phyloP scores from a whole-genome alignment of 2,888 invertebrate species.

The Dynastes hyllus region DNA sequence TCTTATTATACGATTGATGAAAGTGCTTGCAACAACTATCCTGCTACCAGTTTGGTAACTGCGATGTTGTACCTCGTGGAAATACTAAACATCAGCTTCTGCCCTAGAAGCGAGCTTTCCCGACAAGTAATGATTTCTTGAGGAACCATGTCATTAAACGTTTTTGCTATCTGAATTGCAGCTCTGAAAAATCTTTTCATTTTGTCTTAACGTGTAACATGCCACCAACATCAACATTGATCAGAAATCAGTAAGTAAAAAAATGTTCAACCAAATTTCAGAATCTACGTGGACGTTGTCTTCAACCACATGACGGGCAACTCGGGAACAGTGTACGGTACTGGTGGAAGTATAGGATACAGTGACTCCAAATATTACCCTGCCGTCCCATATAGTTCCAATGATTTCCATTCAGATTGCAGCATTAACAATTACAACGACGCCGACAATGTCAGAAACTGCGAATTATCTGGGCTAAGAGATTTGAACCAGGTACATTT shows the following conservation, averaged over 20 bases:
- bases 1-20: too few relatives aligned
- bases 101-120: too few relatives aligned
- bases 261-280: slow-evolving; percentile 58
- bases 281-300: slow-evolving; percentile 90
- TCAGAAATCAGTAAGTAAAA: background rate
- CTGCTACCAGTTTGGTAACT: too few relatives aligned
- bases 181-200: too few relatives aligned
- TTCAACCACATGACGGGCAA: slow-evolving; percentile 89
- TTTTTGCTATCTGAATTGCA: too few relatives aligned
- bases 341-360: slow-evolving; percentile 75
- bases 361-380: slow-evolving; percentile 70
- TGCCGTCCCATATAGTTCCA: slow-evolving; percentile 77
- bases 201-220: too few relatives aligned
- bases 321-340: slow-evolving; percentile 73
- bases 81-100: too few relatives aligned
- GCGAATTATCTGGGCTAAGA: slow-evolving; percentile 76
- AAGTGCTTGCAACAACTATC: too few relatives aligned
- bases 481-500: slow-evolving; percentile 81
- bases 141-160: too few relatives aligned
- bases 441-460: slow-evolving; percentile 74
- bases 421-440: slow-evolving; percentile 80
- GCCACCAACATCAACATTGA: too few relatives aligned
- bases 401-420: slow-evolving; percentile 82
- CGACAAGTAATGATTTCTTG: too few relatives aligned
- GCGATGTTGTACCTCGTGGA: too few relatives aligned